phyloP scores from a whole-genome alignment of 1,140 invertebrate species.

The Calephelis nemesis region DNA sequence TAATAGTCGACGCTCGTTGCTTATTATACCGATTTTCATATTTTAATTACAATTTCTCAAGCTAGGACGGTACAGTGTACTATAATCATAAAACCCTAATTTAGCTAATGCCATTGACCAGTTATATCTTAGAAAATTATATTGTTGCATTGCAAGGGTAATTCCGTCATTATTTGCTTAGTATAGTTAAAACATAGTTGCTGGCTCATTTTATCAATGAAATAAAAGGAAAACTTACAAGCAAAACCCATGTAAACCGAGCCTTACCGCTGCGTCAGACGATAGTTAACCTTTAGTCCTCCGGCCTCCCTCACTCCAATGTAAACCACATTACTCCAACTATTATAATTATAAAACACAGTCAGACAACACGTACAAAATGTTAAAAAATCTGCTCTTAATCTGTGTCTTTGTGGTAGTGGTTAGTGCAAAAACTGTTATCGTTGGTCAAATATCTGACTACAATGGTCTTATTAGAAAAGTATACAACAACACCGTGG shows the following conservation, averaged over 20 bases:
- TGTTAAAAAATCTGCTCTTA: conserved; percentile 30
- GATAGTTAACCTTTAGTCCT: conserved; percentile 23
- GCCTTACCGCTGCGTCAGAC: conserved; percentile 8
- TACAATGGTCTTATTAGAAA: conserved; percentile 48
- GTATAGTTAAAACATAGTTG: too few species aligned
- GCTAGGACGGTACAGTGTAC: too few species aligned
- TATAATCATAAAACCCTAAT: too few species aligned
- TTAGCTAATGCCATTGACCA: too few species aligned
- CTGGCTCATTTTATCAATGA: too few species aligned
- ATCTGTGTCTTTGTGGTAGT: conserved; percentile 24
- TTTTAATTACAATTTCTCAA: too few species aligned
- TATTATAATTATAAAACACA: conserved; percentile 7
- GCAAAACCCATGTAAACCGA: conserved; percentile 20
- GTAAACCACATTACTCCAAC: conserved; percentile 21
- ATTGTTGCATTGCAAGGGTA: too few species aligned
- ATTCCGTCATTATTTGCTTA: too few species aligned
- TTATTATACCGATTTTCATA: too few species aligned
- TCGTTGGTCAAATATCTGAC: conserved; percentile 56
- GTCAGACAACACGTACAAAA: conserved; percentile 24
- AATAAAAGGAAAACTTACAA: neutral
- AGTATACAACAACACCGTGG: conserved; percentile 49
- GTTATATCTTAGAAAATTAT: too few species aligned
- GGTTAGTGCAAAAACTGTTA: conserved; percentile 42
- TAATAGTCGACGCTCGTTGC: too few species aligned
- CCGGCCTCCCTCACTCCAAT: conserved; percentile 18